A percentile compares a stretch with the other conserved stretches of the same genome.
These are phyloP conservation scores for Clarias platycephalus DNA, from an alignment of 2,797 vertebrate species.

Conservation along the genomic window DNA sequence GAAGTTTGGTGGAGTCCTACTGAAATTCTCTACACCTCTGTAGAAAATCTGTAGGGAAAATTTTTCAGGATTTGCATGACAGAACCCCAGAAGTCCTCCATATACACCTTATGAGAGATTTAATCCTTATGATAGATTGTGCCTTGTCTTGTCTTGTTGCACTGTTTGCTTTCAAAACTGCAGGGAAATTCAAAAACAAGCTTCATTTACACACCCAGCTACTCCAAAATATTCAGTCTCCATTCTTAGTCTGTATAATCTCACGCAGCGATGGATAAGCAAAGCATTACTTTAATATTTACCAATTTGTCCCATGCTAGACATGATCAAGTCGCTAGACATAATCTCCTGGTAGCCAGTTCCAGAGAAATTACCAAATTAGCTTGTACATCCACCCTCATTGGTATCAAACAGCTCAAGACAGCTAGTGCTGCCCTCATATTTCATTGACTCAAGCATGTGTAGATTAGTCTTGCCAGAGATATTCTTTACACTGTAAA, in stretches of 20 bases:
- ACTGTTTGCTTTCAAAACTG: background rate
- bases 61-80: background rate
- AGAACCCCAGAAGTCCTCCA: background rate
- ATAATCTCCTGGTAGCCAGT: background rate
- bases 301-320: background rate
- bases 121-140: background rate
- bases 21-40: too few species aligned
- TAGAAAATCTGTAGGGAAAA: too few species aligned
- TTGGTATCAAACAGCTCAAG: background rate
- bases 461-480: background rate
- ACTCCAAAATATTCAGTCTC: background rate
- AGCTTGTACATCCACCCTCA: background rate
- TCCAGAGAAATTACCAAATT: conserved; percentile 1
- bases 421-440: background rate
- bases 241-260: background rate
- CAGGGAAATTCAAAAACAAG: background rate
- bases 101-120: background rate
- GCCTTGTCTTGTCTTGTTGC: background rate
- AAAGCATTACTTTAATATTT: background rate
- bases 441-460: background rate
- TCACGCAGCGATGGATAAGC: background rate
- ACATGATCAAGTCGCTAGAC: background rate
- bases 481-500: background rate
- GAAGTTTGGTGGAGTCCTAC: too few species aligned
- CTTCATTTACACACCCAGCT: background rate